These are phyloP conservation scores for Orthosia gothica DNA, from an alignment of 2,888 invertebrate genomes.

Conservation along the genomic window DNA sequence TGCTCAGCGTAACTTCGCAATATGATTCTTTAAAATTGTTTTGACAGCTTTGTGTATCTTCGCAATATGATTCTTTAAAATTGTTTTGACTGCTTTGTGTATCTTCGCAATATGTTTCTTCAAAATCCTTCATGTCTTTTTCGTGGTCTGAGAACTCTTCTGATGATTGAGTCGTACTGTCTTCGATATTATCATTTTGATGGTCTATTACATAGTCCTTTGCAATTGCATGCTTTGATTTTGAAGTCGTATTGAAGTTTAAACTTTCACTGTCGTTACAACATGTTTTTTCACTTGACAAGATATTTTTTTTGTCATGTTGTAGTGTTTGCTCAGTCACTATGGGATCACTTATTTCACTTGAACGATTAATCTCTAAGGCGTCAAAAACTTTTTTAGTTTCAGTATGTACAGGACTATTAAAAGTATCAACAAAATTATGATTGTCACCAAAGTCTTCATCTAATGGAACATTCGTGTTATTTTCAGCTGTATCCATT, in stretches of 20 bases:
- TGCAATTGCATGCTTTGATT: constrained; percentile 10
- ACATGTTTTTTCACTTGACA: constrained; percentile 17
- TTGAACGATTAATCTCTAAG: constrained; percentile 7
- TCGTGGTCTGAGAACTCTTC: constrained; percentile 22
- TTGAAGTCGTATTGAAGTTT: constrained; percentile 2
- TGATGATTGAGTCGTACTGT: constrained; percentile 18
- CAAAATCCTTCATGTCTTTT: constrained; percentile 25
- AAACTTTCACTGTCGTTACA: constrained; percentile 2
- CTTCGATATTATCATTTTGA: constrained; percentile 14
- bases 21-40: constrained; percentile 8
- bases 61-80: constrained; percentile 12
- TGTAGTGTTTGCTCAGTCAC: constrained; percentile 4
- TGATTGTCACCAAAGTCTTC: constrained; percentile 18
- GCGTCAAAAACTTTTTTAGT: neutral
- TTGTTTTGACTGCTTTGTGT: neutral
- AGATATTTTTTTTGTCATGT: constrained; percentile 1
- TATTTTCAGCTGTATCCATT: constrained; percentile 15
- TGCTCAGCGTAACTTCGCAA: constrained; percentile 9
- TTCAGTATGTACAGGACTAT: constrained; percentile 1
- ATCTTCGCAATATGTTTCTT: constrained; percentile 7
- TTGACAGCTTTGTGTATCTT: constrained; percentile 5
- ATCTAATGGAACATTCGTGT: constrained; percentile 3
- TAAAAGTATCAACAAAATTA: constrained; percentile 5
- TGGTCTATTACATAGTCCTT: constrained; percentile 3
- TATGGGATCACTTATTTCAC: constrained; percentile 1